Evolutionary conservation across 2,888 invertebrate genomes (phyloP), one percentile per base, ranked within the genome.

Genomic region (Sinohyriopsis cumingii): DNA sequence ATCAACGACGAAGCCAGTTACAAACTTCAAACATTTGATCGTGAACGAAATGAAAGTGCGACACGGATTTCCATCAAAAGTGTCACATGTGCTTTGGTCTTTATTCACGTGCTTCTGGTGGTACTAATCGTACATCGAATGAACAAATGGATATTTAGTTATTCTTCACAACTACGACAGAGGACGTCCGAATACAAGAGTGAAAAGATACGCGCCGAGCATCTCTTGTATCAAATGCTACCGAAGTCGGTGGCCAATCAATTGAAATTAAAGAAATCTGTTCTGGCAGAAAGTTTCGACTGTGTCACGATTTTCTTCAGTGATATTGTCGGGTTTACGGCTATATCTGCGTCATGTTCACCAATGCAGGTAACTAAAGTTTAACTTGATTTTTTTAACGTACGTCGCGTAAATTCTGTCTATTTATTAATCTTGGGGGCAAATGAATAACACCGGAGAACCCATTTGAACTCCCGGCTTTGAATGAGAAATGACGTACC

Each of bases 141-240:
- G 75, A 78, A 78, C 19, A 56, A 65, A 54, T 79, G 78, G 73
- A 76, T 81, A 55, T 74, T 64, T 57, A 69, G 61, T 7, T 80
- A 78, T 65, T 76, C 84, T 1, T 72, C 69, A 5, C 63, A 67
- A 22, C 67, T 86, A 22, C 77, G 80, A 33, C 69, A 79, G 54
- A 80, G 83, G 72, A 85, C 84, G 1, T 66, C 71, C 4, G 82
- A 83, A 55, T 70, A 87, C 54, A 73, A 84, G 45, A 78, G 81
- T 45, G 86, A 87, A 75, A 86, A 84, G 67, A 80, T 82, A 67
- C 82, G 80, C 63, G 85, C 86, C 9, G 87, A 87, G 45, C 75
- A 81, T 1, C 76, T 88, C 9, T 78, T 88, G 24, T 87, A 84
- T 67, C 79, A 86, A 61, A 83, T 88, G 82, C 73, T 88, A 33